Evolutionary conservation across 2,113 vertebrate species (phyloP).

Genomic region (Thamnaconus septentrionalis): DNA sequence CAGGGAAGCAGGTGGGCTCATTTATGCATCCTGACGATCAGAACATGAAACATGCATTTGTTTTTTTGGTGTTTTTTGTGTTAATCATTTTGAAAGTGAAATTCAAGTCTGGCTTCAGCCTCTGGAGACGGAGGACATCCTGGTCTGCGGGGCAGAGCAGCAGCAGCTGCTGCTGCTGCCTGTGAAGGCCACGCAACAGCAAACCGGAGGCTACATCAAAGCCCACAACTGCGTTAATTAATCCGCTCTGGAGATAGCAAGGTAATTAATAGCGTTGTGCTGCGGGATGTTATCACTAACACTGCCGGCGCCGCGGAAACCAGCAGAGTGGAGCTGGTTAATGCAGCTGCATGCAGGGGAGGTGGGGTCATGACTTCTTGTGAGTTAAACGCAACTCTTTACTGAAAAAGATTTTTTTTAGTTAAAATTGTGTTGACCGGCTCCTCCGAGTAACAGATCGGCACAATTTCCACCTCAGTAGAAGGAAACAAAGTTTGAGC

Average conservation of each 20-base stretch:
- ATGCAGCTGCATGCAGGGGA: no score
- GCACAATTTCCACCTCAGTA: no score
- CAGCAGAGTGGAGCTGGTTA: slow-evolving; percentile 48
- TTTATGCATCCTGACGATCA: slow-evolving; percentile 20
- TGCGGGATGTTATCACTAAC: slow-evolving; percentile 61
- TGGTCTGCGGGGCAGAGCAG: slow-evolving; percentile 24
- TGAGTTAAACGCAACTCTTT: no score
- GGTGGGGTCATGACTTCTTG: no score
- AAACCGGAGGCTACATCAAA: slow-evolving; percentile 55
- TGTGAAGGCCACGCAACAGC: slow-evolving; percentile 18
- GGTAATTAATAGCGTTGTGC: slow-evolving; percentile 71
- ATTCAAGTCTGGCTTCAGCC: no score
- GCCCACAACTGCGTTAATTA: slow-evolving; percentile 59
- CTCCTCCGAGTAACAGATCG: no score
- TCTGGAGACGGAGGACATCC: slow-evolving; percentile 15
- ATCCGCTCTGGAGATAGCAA: slow-evolving; percentile 61
- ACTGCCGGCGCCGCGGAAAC: slow-evolving; percentile 36
- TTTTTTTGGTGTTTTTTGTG: slow-evolving; percentile 11
- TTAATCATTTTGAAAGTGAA: slow-evolving; percentile 15
- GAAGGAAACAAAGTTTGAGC: no score
- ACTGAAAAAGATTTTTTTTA: no score
- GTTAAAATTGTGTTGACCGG: no score
- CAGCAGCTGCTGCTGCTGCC: slow-evolving; percentile 38
- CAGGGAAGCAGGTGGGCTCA: slow-evolving; percentile 34
- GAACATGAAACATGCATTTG: slow-evolving; percentile 7